phyloP scores from a whole-genome alignment of 2,113 vertebrate genomes.

The Upupa epops region DNA sequence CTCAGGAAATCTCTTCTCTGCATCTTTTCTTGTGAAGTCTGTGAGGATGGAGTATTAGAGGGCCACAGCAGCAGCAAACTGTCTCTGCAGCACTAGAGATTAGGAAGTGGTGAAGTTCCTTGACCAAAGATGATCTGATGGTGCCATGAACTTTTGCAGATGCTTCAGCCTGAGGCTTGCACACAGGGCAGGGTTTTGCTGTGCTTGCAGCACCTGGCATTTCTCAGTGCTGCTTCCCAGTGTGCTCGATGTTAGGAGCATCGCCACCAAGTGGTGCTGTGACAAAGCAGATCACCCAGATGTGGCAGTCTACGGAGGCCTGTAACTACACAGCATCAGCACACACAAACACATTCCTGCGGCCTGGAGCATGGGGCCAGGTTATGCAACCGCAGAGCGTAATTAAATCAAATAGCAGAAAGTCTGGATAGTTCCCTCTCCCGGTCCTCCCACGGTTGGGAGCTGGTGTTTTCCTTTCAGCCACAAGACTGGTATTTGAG shows the following conservation, averaged over 20 bases:
- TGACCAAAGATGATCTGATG: not conserved
- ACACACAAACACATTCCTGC: conserved; percentile 7
- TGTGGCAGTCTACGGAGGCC: not conserved
- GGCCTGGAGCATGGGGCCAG: not conserved
- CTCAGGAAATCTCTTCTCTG: not conserved
- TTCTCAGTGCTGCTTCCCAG: not conserved
- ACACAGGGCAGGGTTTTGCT: accelerated
- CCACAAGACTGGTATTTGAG: accelerated
- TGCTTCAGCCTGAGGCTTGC: not conserved
- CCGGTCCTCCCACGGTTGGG: not conserved
- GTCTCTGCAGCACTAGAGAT: not conserved
- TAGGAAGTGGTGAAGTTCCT: not conserved
- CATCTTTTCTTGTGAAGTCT: not conserved
- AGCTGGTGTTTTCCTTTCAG: not conserved
- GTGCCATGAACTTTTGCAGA: accelerated
- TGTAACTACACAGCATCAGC: not conserved
- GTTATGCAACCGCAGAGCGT: not conserved
- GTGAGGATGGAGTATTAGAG: too few relatives aligned
- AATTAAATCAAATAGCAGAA: not conserved
- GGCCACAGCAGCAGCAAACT: accelerated
- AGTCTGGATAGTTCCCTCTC: not conserved
- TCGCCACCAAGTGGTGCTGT: not conserved
- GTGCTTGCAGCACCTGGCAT: not conserved
- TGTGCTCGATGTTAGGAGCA: accelerated
- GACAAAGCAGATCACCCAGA: not conserved